phyloP scores from a whole-genome alignment of 2,888 invertebrate species.

The Idaea straminata region DNA sequence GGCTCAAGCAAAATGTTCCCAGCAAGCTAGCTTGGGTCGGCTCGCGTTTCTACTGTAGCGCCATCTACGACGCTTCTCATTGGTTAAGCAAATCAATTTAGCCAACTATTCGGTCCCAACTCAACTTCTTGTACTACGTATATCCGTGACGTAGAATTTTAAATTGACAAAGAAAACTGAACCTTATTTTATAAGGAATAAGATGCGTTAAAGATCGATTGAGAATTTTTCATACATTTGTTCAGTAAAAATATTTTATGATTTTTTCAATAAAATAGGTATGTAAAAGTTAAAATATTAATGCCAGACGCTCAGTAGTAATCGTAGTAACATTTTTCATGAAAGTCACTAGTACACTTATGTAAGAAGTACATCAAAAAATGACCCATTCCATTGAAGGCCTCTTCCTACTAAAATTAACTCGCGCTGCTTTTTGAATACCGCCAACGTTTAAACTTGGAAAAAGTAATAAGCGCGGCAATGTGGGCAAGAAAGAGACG shows the following conservation, averaged over 20 bases:
- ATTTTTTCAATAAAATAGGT: constrained; percentile 49
- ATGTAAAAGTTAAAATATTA: constrained; percentile 39
- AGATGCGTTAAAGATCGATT: constrained; percentile 30
- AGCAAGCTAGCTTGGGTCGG: constrained; percentile 76
- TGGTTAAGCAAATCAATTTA: constrained; percentile 55
- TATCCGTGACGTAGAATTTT: constrained; percentile 64
- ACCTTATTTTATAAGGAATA: constrained; percentile 44
- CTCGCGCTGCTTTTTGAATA: constrained; percentile 76
- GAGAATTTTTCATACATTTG: constrained; percentile 59
- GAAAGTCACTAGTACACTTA: constrained; percentile 45
- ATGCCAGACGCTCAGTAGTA: constrained; percentile 30
- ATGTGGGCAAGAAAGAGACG: constrained; percentile 74
- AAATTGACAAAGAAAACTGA: constrained; percentile 32
- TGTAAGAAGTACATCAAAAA: constrained; percentile 76
- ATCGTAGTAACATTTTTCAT: constrained; percentile 45
- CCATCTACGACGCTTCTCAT: constrained; percentile 67
- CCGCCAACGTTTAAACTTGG: constrained; percentile 73
- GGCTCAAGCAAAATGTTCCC: constrained; percentile 77
- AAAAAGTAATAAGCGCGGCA: constrained; percentile 76
- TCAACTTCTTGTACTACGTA: constrained; percentile 71
- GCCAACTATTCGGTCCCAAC: constrained; percentile 54
- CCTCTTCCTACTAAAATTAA: constrained; percentile 68
- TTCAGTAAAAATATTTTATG: constrained; percentile 59
- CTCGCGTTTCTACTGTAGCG: constrained; percentile 72
- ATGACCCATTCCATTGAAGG: constrained; percentile 66